Base-by-base conservation (phyloP, 2,113 vertebrate genomes). In the Eulemur macaco region DNA sequence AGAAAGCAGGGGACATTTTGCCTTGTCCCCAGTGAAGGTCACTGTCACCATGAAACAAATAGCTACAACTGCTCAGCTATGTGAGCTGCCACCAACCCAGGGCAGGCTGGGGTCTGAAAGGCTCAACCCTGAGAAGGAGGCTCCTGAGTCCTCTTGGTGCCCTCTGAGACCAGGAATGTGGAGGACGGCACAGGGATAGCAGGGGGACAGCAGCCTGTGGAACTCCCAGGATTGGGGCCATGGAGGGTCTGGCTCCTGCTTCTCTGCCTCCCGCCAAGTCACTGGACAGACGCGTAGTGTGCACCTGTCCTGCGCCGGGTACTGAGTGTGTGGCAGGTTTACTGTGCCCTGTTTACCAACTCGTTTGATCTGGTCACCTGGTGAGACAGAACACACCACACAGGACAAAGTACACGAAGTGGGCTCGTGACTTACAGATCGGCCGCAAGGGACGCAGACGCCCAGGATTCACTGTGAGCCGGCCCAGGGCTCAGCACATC, bases 231-330 rank as follows among this genome's bases (percentile, higher is more conserved):
- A 12, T 6, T 0, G 6, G 47, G 27, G 18, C 50, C 11, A 8
- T 0, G 1, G 0, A n/a, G 25, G 34, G 5, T 50, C 34, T 29
- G 58, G 18, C 12, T 54, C 82, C n/a, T 64, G 68, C 66, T 11
- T 60, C 60, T 58, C 39, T 27, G 71, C 20, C 13, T 58, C 42
- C 68, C 47, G 23, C 47, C 39, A 1, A 8, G 63, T 50, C 45
- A 12, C 0, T 9, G 54, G 54, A 2, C 15, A 45, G 31, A 15
- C 8, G 47, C 5, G 13, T 15, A 15, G 6, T 14, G 29, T 6
- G 5, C 18, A 17, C 52, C 52, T 52, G 52, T 52, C 52, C 52
- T 52, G 52, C 15, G 25, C 34, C 37, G 13, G 66, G 25, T 9
- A 52, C 47, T 47, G 47, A 10, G 47, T 31, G 63, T 42, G 42